Evolutionary conservation across 2,888 invertebrate species (phyloP).

Genomic region (Diachrysia chrysitis): DNA sequence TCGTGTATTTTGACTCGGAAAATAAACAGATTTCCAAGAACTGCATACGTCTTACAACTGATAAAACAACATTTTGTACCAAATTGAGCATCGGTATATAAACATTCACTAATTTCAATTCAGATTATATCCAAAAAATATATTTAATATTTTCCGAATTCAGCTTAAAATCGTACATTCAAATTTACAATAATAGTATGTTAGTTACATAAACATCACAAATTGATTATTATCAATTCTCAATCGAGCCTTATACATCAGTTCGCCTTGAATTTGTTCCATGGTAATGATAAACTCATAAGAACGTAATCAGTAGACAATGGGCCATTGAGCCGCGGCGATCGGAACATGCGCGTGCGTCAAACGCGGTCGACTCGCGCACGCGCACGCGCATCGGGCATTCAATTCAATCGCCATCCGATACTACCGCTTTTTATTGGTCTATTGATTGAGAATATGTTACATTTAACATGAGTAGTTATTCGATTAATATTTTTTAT

Average conservation of each 20-base stretch:
- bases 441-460: conserved; percentile 39
- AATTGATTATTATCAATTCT: conserved; percentile 28
- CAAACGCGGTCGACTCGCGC: conserved; percentile 54
- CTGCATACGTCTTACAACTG: conserved; percentile 25
- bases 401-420: conserved; percentile 42
- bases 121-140: too few species aligned
- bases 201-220: not conserved
- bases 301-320: conserved; percentile 61
- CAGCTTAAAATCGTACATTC: not conserved
- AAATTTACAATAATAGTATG: too few species aligned
- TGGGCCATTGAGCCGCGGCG: conserved; percentile 61
- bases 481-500: conserved; percentile 15
- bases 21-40: conserved; percentile 23
- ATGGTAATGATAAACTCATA: conserved; percentile 42
- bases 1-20: conserved; percentile 6
- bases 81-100: not conserved
- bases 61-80: conserved; percentile 5
- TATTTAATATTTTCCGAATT: not conserved
- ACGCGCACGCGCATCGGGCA: conserved; percentile 53
- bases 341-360: conserved; percentile 61
- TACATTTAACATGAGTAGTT: conserved; percentile 41
- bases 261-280: conserved; percentile 46
- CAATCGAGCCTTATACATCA: conserved; percentile 21
- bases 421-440: conserved; percentile 48
- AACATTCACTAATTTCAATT: conserved; percentile 5